Percentiles rank a stretch among this genome's conserved stretches.
These are phyloP conservation scores for Zygothrica quintamaculata DNA, from an alignment of 2,888 invertebrate species.

Conservation along the genomic window DNA sequence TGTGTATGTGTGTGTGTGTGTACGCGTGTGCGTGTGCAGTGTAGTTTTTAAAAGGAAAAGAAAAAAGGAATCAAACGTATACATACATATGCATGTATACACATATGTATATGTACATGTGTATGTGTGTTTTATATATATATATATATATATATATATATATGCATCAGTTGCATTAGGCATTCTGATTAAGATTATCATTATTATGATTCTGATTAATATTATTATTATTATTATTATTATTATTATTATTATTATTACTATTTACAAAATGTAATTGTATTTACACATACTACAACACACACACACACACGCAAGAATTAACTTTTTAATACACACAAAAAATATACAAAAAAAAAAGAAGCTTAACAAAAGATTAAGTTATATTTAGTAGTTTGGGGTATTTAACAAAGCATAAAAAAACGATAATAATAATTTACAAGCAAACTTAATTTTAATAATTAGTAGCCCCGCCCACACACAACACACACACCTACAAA, in stretches of 20 bases:
- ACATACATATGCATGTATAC: slow-evolving; percentile 30
- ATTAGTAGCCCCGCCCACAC: slow-evolving; percentile 36
- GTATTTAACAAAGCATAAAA: slow-evolving; percentile 49
- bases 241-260: slow-evolving; percentile 59
- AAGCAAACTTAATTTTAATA: slow-evolving; percentile 66
- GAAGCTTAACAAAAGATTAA: slow-evolving; percentile 37
- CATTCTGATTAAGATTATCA: slow-evolving; percentile 58
- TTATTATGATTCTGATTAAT: slow-evolving; percentile 57
- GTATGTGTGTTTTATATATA: slow-evolving; percentile 27
- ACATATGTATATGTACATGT: slow-evolving; percentile 30
- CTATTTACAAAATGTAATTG: slow-evolving; percentile 59
- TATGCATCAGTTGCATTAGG: slow-evolving; percentile 64
- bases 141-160: slow-evolving; percentile 49
- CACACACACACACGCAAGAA: slow-evolving; percentile 34
- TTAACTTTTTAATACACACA: slow-evolving; percentile 34
- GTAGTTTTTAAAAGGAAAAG: slow-evolving; percentile 54
- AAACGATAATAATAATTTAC: slow-evolving; percentile 71
- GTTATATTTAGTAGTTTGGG: slow-evolving; percentile 43
- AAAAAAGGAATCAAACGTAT: slow-evolving; percentile 53
- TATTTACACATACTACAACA: slow-evolving; percentile 27
- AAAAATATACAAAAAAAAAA: slow-evolving; percentile 7
- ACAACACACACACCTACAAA: too few species aligned
- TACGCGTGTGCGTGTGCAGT: slow-evolving; percentile 8
- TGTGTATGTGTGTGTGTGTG: too few species aligned
- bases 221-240: slow-evolving; percentile 54